Evolutionary conservation across 2,797 vertebrate species (phyloP), one percentile per base, ranked within the genome.

Genomic region (Picus viridis): DNA sequence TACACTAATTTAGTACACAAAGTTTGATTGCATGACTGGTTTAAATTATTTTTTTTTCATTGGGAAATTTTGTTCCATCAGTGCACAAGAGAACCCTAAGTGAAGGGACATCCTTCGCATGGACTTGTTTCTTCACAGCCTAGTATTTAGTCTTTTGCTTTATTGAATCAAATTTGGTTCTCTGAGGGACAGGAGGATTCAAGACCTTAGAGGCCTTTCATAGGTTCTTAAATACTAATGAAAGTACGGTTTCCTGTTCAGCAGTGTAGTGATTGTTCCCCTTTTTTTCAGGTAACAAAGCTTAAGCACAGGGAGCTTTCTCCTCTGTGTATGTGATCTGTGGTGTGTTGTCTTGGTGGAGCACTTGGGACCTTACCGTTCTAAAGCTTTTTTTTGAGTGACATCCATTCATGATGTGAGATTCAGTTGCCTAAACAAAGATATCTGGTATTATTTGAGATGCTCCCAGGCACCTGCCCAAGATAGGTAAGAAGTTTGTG

Each of bases 311-410:
- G 54, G n/a, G 23, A 74, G 30, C 70, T 82, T 73, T 54, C 39
- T 68, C 15, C 16, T 39, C 34, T n/a, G 32, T 26, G 26, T 13
- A 9, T 0, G 1, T 51, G 47, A 5, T 2, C 2, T 6, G 65
- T 7, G 43, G 9, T 5, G 2, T 78, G 29, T 53, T 79, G 13
- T 83, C 58, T 59, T 43, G 20, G 11, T 58, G 27, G 17, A 91
- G n/a, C 39, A 9, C 47, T 51, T 58, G 6, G 26, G 58, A 51
- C 43, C 39, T 75, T 70, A 47, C 1, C 1, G 20, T 92, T 80
- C 17, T 34, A 43, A 36, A 34, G 16, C 27, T 11, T 71, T 65
- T 49, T 49, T 49, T 36, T 34, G 43, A 29, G 7, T 39, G 36
- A 13, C 23, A 20, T 39, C 45, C 12, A 4, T 29, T 71, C 2